Evolutionary conservation across 2,797 vertebrate species (phyloP).

Genomic region (Anableps anableps): DNA sequence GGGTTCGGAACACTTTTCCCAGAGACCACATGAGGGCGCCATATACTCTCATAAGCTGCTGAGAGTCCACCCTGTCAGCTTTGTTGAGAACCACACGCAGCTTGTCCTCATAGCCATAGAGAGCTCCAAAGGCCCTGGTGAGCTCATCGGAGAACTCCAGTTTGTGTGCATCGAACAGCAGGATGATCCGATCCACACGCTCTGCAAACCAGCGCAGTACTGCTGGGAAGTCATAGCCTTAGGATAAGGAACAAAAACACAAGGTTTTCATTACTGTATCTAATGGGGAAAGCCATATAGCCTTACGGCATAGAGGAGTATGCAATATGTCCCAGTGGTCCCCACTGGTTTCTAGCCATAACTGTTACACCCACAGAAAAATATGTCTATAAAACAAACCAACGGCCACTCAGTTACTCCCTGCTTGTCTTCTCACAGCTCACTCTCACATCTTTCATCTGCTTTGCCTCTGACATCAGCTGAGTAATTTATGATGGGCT

Average conservation of each 20-base stretch:
- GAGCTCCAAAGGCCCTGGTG: conserved; percentile 87
- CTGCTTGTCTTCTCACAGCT: conserved; percentile 45
- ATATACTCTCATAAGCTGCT: conserved; percentile 92
- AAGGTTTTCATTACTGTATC: conserved; percentile 65
- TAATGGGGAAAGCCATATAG: conserved; percentile 38
- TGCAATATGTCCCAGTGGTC: conserved; percentile 53
- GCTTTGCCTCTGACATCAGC: conserved; percentile 36
- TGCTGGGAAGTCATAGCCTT: conserved; percentile 89
- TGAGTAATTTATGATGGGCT: conserved; percentile 19
- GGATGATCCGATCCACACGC: conserved; percentile 91
- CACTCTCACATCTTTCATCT: conserved; percentile 36
- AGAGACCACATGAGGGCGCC: conserved; percentile 95
- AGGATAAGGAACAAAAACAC: conserved; percentile 41
- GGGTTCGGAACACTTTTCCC: conserved; percentile 90
- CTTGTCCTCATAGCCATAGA: conserved; percentile 92
- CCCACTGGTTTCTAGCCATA: conserved; percentile 53
- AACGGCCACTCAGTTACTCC: conserved; percentile 24
- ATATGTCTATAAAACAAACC: conserved; percentile 55
- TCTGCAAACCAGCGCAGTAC: conserved; percentile 92
- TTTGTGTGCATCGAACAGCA: conserved; percentile 93
- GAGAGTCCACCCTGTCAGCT: conserved; percentile 90
- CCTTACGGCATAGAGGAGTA: conserved; percentile 40
- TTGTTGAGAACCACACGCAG: conserved; percentile 94
- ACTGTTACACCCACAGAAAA: conserved; percentile 69
- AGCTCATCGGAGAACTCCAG: conserved; percentile 94